Base-by-base conservation (phyloP, 2,113 vertebrate genomes). In the Speoplatyrhinus poulsoni region DNA sequence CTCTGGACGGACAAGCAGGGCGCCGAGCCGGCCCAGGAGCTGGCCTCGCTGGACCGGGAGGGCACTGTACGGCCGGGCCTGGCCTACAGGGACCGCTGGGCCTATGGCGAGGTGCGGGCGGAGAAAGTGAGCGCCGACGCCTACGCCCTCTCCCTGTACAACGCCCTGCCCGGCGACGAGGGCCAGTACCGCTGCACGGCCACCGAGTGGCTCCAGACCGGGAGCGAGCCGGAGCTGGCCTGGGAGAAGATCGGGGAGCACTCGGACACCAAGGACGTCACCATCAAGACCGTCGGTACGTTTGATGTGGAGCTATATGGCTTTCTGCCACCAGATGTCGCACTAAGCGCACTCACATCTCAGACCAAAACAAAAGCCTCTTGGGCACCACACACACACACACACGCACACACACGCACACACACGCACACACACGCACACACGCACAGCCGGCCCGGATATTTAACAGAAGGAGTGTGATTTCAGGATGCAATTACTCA, bases 201-300 rank as follows among this genome's bases (percentile, higher is more conserved):
- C 75, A 94, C 93, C 0, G 96, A 98, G 78, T 98, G 96, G 97
- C 89, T 92, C 0, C 92, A 91, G 69, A 81, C 70, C 0, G 84
- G 91, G 47, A 70, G 71, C 2, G 93, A 91, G 0, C 85, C 90
- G 41, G 94, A 96, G 33, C 90, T 93, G 58, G 92, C 91, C 79
- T 99, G 97, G 98, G 94, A 96, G 90, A 90, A 93, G 33, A 92
- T 96, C 12, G 96, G 96, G 52, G 94, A 98, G 63, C 92, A 91
- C 65, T 88, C 94, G 0, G 81, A 89, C 17, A 84, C 85, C 82
- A 94, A 92, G 19, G 74, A 76, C 0, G 53, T 98, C 85, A 92
- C 93, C 32, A 94, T 99, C 76, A 97, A 94, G 46, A 94, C 96
- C 50, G 93, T 98, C 0, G 98, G 98, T 99, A 85, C 95, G 97